Evolutionary conservation across 2,113 vertebrate genomes (phyloP).

Genomic region (Holacanthus passer): DNA sequence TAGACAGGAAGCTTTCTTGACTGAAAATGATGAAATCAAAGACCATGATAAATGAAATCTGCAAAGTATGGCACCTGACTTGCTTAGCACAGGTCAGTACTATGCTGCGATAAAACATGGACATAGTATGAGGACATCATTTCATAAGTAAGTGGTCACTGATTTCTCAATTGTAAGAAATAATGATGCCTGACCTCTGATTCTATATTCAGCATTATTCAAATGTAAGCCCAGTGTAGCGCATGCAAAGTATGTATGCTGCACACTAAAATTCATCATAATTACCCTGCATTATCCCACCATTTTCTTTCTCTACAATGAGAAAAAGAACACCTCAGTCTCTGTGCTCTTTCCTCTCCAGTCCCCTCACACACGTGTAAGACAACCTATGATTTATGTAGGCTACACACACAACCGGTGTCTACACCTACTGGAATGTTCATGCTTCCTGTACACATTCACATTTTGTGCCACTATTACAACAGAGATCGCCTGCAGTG

Average conservation of each 20-base stretch:
- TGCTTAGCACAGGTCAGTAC: slow-evolving; percentile 22
- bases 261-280: slow-evolving; percentile 18
- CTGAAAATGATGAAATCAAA: neutral
- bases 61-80: neutral
- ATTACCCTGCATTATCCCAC: slow-evolving; percentile 15
- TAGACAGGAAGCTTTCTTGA: neutral
- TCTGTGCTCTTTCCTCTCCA: neutral
- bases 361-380: neutral
- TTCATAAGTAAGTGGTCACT: neutral
- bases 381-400: slow-evolving; percentile 7
- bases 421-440: neutral
- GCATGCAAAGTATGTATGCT: neutral
- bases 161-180: neutral
- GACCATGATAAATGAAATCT: neutral
- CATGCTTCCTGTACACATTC: neutral
- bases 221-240: neutral
- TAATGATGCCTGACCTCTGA: neutral
- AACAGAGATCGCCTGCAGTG: neutral
- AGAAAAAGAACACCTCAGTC: neutral
- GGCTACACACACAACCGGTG: neutral
- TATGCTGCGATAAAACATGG: neutral
- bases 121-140: neutral
- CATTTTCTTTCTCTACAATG: neutral
- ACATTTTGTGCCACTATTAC: neutral
- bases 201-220: slow-evolving; percentile 28